Base-by-base conservation (phyloP, 2,888 invertebrate species). In the Panopea generosa region DNA sequence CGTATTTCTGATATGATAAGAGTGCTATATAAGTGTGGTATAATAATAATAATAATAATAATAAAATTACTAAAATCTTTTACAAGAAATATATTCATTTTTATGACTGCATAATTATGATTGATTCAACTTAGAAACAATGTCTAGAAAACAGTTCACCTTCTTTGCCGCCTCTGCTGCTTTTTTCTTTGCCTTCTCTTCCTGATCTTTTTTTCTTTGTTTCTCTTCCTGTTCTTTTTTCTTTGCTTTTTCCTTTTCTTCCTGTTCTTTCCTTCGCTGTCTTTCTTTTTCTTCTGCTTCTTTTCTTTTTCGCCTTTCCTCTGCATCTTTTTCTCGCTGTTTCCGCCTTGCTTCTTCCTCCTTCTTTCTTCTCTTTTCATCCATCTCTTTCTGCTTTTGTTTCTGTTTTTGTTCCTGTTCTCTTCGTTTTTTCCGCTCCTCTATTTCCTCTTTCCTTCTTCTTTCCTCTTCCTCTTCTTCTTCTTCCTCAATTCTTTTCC, bases 401-500 rank as follows among this genome's bases (percentile, higher is more conserved):
- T 76, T 70, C 60, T 76, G 71, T 53, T 82, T 76, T 57, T 77
- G 56, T 62, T 82, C 72, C 68, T 78, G 57, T 33, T 74, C 78
- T 60, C 76, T 73, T 71, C 77, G 67, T 68, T 77, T 70, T 67
- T 78, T 57, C 56, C 73, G 57, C 24, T 70, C 67, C 22, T 62
- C 69, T 50, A 65, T 69, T 61, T 74, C 77, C 18, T 72, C 53
- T 52, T 56, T 75, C 60, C 65, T 71, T 60, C 68, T 55, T 63
- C 69, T 56, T 52, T 84, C 83, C 24, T 80, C 76, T 29, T 74
- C 77, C 24, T 79, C 82, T 53, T 60, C 65, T 50, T 78, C 84
- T 53, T 81, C 78, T 16, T 62, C 73, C 22, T 84, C 82, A 18
- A 67, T 63, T 49, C 74, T 75, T 38, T 71, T 72, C 43, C 53